A percentile compares a stretch with the other conserved stretches of the same genome.
Evolutionary conservation across 2,113 vertebrate species (phyloP).

Genomic region (Elephantulus edwardii): DNA sequence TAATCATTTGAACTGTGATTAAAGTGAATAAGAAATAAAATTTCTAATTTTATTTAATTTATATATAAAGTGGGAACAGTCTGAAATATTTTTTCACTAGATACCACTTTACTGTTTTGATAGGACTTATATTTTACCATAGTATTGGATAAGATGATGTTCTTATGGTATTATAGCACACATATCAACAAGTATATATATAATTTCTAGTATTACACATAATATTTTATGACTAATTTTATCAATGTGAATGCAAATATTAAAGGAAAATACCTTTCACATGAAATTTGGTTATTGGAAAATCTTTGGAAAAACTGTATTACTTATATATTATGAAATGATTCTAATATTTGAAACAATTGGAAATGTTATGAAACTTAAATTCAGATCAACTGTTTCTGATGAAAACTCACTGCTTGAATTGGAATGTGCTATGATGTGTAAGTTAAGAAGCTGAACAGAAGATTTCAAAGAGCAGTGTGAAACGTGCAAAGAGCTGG

Average conservation of each 20-base stretch:
- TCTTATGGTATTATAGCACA: background rate
- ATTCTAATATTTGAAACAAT: background rate
- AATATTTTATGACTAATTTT: background rate
- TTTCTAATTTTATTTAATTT: slow-evolving; percentile 32
- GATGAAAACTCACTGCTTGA: background rate
- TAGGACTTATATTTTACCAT: background rate
- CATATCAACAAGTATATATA: background rate
- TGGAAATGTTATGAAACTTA: background rate
- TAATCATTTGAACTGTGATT: background rate
- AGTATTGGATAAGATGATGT: background rate
- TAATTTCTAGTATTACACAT: background rate
- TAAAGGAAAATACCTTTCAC: background rate
- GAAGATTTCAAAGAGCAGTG: too few relatives aligned
- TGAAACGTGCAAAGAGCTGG: slow-evolving; percentile 6
- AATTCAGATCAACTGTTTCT: background rate
- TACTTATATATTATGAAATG: too few relatives aligned
- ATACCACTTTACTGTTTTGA: background rate
- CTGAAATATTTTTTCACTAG: background rate
- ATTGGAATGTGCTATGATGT: too few relatives aligned
- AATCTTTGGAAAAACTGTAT: too few relatives aligned
- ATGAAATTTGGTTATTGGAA: background rate
- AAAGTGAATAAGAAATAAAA: background rate
- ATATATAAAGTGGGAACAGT: background rate
- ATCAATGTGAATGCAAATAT: background rate
- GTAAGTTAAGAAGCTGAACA: too few relatives aligned